Evolutionary conservation across 2,797 vertebrate genomes (phyloP).

Genomic region (Toxotes lorentzi): DNA sequence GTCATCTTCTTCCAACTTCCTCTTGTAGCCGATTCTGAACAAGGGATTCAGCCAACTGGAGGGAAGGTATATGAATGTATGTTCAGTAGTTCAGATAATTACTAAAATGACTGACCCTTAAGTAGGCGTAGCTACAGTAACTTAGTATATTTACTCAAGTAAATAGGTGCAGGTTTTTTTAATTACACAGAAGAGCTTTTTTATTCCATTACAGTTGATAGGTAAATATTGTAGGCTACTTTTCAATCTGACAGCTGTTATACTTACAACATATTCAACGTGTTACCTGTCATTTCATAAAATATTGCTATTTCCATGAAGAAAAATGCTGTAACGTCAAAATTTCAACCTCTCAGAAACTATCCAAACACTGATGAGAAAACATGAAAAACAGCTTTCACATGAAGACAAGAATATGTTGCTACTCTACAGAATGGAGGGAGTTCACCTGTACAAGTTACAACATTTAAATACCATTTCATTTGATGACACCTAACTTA

Average conservation of each 20-base stretch:
- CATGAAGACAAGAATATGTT: not conserved
- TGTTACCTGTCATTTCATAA: too few relatives aligned
- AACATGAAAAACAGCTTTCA: not conserved
- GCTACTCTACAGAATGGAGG: not conserved
- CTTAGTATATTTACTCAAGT: not conserved
- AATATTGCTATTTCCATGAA: too few relatives aligned
- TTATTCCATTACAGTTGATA: not conserved
- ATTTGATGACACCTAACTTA: not conserved
- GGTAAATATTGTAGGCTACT: not conserved
- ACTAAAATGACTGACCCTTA: not conserved
- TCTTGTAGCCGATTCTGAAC: conserved; percentile 91
- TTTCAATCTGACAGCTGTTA: not conserved
- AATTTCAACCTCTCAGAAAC: too few relatives aligned
- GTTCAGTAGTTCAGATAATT: not conserved
- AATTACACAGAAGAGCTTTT: not conserved
- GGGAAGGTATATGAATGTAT: conserved; percentile 12
- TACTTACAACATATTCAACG: not conserved
- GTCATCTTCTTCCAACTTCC: conserved; percentile 93
- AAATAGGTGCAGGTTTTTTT: not conserved
- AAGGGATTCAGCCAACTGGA: conserved; percentile 95
- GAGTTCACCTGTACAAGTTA: not conserved
- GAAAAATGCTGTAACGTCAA: not conserved
- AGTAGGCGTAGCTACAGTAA: too few relatives aligned
- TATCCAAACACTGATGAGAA: too few relatives aligned
- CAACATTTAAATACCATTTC: not conserved